These are phyloP conservation scores for Fulmarus glacialis DNA, from an alignment of 2,113 vertebrate genomes.

Conservation along the genomic window DNA sequence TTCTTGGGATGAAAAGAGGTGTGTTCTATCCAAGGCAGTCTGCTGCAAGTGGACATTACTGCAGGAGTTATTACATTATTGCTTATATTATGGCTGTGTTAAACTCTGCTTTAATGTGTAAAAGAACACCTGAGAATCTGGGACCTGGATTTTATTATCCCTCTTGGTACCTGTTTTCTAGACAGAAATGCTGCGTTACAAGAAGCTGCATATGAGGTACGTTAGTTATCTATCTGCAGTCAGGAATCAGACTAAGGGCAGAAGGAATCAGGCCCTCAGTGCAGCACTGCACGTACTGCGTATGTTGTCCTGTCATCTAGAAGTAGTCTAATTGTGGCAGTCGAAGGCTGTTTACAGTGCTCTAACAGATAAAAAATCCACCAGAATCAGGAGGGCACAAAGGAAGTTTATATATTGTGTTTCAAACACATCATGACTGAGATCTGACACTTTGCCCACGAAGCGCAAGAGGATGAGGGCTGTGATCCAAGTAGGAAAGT, in stretches of 20 bases:
- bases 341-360: not conserved
- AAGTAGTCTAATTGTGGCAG: not conserved
- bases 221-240: not conserved
- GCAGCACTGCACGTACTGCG: accelerated
- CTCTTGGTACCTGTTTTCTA: not conserved
- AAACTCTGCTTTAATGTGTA: not conserved
- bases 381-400: not conserved
- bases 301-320: not conserved
- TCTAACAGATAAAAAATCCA: not conserved
- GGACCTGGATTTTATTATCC: not conserved
- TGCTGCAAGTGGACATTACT: not conserved
- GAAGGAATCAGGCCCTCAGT: not conserved
- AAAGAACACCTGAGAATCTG: not conserved
- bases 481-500: not conserved
- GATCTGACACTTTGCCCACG: not conserved
- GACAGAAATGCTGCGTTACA: not conserved
- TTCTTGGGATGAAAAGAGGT: not conserved
- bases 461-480: not conserved
- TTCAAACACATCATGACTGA: not conserved
- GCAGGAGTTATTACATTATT: not conserved
- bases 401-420: not conserved
- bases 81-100: not conserved
- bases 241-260: too few species aligned
- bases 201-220: not conserved
- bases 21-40: not conserved